A percentile compares a stretch with the other conserved stretches of the same genome.
These are phyloP conservation scores for Diarsia mendica DNA, from an alignment of 2,888 invertebrate species.

Conservation along the genomic window DNA sequence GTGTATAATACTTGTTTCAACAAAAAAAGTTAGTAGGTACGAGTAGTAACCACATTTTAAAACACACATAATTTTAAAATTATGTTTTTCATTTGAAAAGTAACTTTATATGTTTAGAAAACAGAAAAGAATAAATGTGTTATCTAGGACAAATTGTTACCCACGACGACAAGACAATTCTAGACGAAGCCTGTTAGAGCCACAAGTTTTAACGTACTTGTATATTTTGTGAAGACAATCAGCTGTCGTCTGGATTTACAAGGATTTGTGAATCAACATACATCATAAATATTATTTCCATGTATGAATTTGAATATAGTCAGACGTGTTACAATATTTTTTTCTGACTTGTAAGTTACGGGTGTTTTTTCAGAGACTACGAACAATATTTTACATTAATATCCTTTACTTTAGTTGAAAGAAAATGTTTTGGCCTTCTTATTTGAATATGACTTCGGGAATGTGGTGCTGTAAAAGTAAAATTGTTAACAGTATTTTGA, in stretches of 20 bases:
- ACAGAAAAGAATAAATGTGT: neutral
- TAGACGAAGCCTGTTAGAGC: constrained; percentile 25
- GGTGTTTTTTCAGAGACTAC: neutral
- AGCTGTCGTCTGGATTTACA: constrained; percentile 11
- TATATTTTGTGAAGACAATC: constrained; percentile 32
- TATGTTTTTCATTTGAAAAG: no score
- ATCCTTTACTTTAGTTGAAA: neutral
- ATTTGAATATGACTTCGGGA: neutral
- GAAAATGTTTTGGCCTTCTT: neutral
- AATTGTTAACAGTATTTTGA: no score
- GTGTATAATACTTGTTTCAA: no score
- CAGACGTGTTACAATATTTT: neutral
- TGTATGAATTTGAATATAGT: neutral
- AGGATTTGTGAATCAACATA: constrained; percentile 12
- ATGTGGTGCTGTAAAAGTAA: neutral
- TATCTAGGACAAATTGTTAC: neutral
- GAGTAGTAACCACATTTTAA: no score
- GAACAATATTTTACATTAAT: no score
- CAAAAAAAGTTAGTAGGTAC: no score
- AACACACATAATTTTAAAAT: no score
- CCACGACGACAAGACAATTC: constrained; percentile 1
- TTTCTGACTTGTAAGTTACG: neutral
- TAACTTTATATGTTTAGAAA: no score
- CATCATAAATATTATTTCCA: neutral
- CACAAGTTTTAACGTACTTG: constrained; percentile 17